A percentile compares a stretch with the other conserved stretches of the same genome.
These are phyloP conservation scores for Onychorhynchus coronatus DNA, from an alignment of 2,113 vertebrate species.

Conservation along the genomic window DNA sequence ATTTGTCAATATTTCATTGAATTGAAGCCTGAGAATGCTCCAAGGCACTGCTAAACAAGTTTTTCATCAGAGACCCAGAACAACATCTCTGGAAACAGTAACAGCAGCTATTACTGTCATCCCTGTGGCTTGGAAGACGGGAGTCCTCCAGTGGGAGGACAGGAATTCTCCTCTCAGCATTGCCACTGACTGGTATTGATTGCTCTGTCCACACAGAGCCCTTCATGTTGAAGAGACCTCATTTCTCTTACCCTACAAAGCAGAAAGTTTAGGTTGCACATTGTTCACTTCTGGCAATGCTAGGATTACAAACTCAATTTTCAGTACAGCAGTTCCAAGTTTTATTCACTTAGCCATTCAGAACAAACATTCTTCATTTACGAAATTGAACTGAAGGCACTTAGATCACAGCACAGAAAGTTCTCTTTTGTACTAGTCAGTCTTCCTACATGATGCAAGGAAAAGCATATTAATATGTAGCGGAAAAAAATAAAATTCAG, in stretches of 20 bases:
- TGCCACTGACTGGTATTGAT: not conserved
- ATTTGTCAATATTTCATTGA: constrained; percentile 9
- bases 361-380: not conserved
- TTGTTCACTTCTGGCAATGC: not conserved
- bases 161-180: not conserved
- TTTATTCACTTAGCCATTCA: not conserved
- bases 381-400: not conserved
- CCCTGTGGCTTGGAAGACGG: not conserved
- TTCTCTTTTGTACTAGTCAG: not conserved
- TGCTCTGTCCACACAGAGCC: not conserved
- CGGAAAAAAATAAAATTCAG: not conserved
- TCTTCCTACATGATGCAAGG: not conserved
- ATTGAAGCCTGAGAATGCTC: not conserved
- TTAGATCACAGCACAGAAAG: not conserved
- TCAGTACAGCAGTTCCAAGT: not conserved
- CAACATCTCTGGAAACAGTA: not conserved
- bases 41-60: not conserved
- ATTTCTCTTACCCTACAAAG: not conserved
- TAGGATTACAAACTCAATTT: not conserved
- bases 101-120: not conserved
- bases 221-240: not conserved
- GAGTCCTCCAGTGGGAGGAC: not conserved
- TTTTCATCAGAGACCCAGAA: not conserved
- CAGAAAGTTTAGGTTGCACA: not conserved
- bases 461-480: not conserved